phyloP scores from a whole-genome alignment of 1,140 invertebrate species.

The Rhopalosiphum maidis region DNA sequence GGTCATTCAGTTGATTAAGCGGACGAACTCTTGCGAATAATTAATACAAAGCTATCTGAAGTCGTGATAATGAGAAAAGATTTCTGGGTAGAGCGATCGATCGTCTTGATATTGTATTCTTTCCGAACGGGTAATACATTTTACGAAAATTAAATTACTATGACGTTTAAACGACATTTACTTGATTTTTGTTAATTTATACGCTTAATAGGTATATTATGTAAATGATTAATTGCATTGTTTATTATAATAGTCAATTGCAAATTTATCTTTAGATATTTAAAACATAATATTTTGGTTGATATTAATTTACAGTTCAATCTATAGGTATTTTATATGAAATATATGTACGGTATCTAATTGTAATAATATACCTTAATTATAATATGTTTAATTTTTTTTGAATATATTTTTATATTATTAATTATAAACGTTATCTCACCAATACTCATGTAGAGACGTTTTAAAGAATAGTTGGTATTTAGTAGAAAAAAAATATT shows the following conservation, averaged over 20 bases:
- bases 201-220: background rate
- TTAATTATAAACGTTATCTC: background rate
- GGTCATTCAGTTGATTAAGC: constrained; percentile 10
- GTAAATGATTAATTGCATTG: background rate
- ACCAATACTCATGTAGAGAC: background rate
- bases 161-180: background rate
- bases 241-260: background rate
- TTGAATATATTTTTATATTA: too few relatives aligned
- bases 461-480: background rate
- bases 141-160: background rate
- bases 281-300: too few relatives aligned
- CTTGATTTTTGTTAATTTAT: background rate
- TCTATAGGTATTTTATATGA: too few relatives aligned
- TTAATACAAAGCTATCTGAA: background rate
- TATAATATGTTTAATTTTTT: too few relatives aligned
- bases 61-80: background rate
- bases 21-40: background rate
- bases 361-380: too few relatives aligned
- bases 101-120: background rate
- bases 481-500: too few relatives aligned
- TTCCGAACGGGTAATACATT: background rate
- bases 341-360: too few relatives aligned
- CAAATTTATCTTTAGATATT: too few relatives aligned
- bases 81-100: background rate
- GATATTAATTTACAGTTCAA: too few relatives aligned